Evolutionary conservation across 1,140 invertebrate species (phyloP).

Genomic region (Lanistes nyassanus): DNA sequence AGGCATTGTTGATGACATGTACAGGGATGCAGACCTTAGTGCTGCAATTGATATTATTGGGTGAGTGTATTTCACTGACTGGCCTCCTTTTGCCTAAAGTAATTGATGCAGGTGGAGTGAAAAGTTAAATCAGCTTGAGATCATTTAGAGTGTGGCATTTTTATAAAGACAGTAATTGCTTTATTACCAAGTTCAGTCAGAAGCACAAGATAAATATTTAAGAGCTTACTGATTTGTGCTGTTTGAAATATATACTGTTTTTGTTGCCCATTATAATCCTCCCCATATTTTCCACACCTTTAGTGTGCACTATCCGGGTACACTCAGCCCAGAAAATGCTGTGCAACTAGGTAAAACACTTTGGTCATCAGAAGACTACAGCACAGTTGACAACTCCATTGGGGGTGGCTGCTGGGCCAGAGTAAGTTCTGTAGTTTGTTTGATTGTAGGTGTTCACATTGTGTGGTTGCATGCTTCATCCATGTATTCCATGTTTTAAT

Average conservation of each 20-base stretch:
- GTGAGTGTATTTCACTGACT: slow-evolving; percentile 27
- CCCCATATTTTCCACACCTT: background rate
- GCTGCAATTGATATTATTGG: slow-evolving; percentile 44
- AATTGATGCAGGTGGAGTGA: too few species aligned
- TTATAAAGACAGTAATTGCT: too few species aligned
- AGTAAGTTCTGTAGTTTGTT: slow-evolving; percentile 38
- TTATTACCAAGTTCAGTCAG: too few species aligned
- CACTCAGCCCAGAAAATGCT: slow-evolving; percentile 37
- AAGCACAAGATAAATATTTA: too few species aligned
- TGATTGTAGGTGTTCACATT: background rate
- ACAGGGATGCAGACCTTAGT: slow-evolving; percentile 42
- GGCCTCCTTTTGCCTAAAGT: too few species aligned
- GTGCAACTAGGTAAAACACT: slow-evolving; percentile 47
- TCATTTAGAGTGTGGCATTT: too few species aligned
- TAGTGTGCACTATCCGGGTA: slow-evolving; percentile 60
- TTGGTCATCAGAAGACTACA: slow-evolving; percentile 65
- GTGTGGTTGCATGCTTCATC: background rate
- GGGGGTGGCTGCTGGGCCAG: slow-evolving; percentile 65
- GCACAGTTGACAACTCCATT: slow-evolving; percentile 58
- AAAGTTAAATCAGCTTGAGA: too few species aligned
- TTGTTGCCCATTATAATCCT: too few species aligned
- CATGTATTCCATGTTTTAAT: too few species aligned
- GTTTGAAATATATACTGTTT: too few species aligned
- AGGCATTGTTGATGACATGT: slow-evolving; percentile 42
- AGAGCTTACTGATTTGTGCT: background rate